Evolutionary conservation across 2,113 vertebrate species (phyloP), one percentile per base, ranked within the genome.

Genomic region (Arenaria interpres): DNA sequence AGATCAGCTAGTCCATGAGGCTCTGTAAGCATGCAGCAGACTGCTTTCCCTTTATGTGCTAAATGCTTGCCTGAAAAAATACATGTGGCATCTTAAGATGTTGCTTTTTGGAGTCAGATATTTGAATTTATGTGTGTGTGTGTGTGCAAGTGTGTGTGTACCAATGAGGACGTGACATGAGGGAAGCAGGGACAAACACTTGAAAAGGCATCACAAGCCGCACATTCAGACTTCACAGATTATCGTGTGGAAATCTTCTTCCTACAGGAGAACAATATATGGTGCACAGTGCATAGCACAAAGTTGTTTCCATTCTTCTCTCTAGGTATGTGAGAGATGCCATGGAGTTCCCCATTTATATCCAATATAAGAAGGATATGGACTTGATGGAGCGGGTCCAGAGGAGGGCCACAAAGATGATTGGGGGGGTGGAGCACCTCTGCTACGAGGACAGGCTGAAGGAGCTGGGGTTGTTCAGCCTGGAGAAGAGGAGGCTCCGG

Each of bases 131-230:
- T 57, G 24, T 84, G 14, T 37, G n/a, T 78, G 60, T 45, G 27
- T 39, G 23, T 4, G 4, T 25, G 48, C 10, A 30, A 46, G n/a
- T 39, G 43, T 72, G 1, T 23, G 6, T 39, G 3, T 53, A 15
- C 30, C 59, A 11, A 0, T 10, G 28, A 64, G 51, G 46, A n/a
- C 2, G 4, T 13, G 54, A 13, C 9, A 27, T 0, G 0, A 67
- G 37, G n/a, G 30, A 43, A 71, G 39, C 33, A 41, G 59, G 7
- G 14, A 35, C 37, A 37, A 53, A 93, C 23, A 59, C 63, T 90
- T 67, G 33, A 81, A 81, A 93, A 63, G 8, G 15, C 45, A 60
- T 28, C 12, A 10, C 27, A 67, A 78, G 60, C 48, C 3, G 2
- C 19, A 1, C 14, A 9, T n/a, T n/a, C 23, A 57, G 23, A 67